Evolutionary conservation across 23 tunicate genomes (phyloP).

Genomic region (Botrylloides violaceus): DNA sequence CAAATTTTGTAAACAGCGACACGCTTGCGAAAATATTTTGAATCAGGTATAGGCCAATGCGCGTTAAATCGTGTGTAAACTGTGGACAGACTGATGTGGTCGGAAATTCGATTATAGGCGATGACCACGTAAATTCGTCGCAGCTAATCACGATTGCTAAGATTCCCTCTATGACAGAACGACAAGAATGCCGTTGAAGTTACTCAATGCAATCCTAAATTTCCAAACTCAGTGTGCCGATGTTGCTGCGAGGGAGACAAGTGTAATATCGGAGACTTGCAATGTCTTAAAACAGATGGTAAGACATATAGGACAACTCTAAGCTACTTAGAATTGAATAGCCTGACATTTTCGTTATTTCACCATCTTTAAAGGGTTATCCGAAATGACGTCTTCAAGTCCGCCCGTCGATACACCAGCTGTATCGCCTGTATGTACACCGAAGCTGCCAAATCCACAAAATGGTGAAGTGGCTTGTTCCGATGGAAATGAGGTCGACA

Average conservation of each 20-base stretch:
- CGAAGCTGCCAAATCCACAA: neutral
- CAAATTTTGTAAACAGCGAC: constrained; percentile 6
- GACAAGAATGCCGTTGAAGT: neutral
- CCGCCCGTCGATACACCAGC: neutral
- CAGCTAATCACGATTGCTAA: too few relatives aligned
- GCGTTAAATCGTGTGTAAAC: too few relatives aligned
- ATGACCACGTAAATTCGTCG: too few relatives aligned
- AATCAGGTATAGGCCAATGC: constrained; percentile 10
- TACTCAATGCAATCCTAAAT: constrained; percentile 24
- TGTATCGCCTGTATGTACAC: too few relatives aligned
- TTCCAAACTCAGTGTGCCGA: constrained; percentile 21
- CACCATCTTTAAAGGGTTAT: neutral
- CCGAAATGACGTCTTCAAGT: neutral
- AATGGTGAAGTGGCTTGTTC: constrained; percentile 1
- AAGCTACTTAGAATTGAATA: neutral
- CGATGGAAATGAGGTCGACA: neutral
- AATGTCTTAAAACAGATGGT: neutral
- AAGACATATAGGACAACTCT: too few relatives aligned
- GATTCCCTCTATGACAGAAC: constrained; percentile 6
- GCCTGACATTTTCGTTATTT: neutral
- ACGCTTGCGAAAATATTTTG: neutral
- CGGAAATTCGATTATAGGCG: too few relatives aligned
- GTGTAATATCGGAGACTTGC: constrained; percentile 16
- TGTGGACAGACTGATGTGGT: neutral
- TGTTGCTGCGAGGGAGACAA: constrained; percentile 27